These are phyloP conservation scores for Andrena minutula DNA, from an alignment of 2,888 invertebrate genomes.

Conservation along the genomic window DNA sequence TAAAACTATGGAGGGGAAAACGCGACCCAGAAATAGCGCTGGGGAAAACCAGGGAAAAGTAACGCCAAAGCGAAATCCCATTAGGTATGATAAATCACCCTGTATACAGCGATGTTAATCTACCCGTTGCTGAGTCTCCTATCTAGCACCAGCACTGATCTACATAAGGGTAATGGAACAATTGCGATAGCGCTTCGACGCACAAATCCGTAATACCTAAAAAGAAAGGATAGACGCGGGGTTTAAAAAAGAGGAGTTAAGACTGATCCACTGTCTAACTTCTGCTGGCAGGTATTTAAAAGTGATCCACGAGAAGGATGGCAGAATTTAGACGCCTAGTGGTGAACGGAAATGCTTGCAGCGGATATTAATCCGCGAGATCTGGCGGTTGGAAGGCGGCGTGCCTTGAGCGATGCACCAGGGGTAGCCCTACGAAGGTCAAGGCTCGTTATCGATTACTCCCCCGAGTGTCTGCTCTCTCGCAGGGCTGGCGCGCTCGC, in stretches of 20 bases:
- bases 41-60: background rate
- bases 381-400: constrained; percentile 10
- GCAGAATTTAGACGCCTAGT: too few species aligned
- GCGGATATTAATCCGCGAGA: constrained; percentile 45
- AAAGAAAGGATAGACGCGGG: too few species aligned
- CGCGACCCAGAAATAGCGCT: background rate
- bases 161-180: background rate
- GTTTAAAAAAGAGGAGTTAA: too few species aligned
- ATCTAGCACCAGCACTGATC: constrained; percentile 9
- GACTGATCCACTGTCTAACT: too few species aligned
- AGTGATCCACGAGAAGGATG: too few species aligned
- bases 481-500: constrained; percentile 44
- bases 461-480: constrained; percentile 59
- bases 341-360: too few species aligned
- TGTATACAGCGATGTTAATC: constrained; percentile 15
- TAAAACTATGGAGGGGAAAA: background rate
- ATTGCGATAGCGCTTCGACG: constrained; percentile 8
- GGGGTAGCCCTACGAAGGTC: constrained; percentile 70
- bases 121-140: background rate
- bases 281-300: too few species aligned
- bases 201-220: background rate
- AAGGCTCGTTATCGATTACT: constrained; percentile 72
- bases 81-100: background rate
- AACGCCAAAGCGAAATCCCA: background rate
- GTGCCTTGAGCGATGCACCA: constrained; percentile 59